phyloP scores from a whole-genome alignment of 2,113 vertebrate species.

The Geococcyx californianus region DNA sequence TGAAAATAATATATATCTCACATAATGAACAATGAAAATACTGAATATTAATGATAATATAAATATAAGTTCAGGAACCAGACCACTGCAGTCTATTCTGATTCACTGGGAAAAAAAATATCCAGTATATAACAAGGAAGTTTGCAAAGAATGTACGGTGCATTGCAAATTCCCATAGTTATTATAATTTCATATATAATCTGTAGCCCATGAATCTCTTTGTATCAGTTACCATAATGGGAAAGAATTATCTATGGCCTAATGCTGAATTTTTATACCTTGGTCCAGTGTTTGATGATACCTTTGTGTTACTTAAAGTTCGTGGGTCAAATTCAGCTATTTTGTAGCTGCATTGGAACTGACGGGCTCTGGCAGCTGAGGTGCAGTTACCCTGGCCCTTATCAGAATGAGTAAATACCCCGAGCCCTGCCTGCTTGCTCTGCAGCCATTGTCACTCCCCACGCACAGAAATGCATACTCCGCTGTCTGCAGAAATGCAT shows the following conservation, averaged over 20 bases:
- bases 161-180: background rate
- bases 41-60: slow-evolving; percentile 35
- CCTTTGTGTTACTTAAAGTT: background rate
- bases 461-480: background rate
- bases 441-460: background rate
- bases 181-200: background rate
- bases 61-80: background rate
- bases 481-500: background rate
- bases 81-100: background rate
- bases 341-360: background rate
- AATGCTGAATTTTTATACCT: background rate
- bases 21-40: slow-evolving; percentile 7
- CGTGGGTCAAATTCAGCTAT: background rate
- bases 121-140: background rate
- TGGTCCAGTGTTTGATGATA: background rate
- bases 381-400: background rate
- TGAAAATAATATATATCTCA: background rate
- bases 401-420: background rate
- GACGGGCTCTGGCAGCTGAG: background rate
- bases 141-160: background rate
- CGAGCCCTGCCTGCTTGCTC: background rate
- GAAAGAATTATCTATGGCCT: background rate
- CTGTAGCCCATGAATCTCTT: background rate
- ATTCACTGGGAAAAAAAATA: background rate
- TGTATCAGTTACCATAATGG: background rate